Evolutionary conservation across 2,113 vertebrate genomes (phyloP).

Genomic region (Ceuthmochares aereus): DNA sequence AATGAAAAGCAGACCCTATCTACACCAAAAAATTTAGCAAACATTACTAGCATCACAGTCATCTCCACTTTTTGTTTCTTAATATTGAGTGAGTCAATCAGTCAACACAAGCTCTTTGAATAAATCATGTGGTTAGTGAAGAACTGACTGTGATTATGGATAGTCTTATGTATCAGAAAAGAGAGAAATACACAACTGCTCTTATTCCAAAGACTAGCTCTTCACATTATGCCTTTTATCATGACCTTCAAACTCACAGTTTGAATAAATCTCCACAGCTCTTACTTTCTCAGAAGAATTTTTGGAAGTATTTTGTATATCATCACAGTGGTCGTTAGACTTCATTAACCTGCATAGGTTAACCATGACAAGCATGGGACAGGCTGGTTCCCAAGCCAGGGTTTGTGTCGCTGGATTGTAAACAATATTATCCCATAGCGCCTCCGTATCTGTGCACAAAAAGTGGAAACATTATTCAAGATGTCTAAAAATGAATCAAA

Average conservation of each 20-base stretch:
- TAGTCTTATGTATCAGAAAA: neutral
- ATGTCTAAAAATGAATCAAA: neutral
- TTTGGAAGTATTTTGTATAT: slow-evolving; percentile 75
- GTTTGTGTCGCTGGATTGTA: slow-evolving; percentile 79
- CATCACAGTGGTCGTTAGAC: slow-evolving; percentile 63
- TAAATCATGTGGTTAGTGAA: neutral
- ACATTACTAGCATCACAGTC: slow-evolving; percentile 2
- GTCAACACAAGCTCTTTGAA: neutral
- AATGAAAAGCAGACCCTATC: slow-evolving; percentile 38
- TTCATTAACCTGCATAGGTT: slow-evolving; percentile 76
- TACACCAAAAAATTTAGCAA: slow-evolving; percentile 18
- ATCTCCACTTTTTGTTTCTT: slow-evolving; percentile 26
- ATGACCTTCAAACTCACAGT: neutral
- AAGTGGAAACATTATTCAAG: neutral
- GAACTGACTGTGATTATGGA: neutral
- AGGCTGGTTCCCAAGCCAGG: slow-evolving; percentile 82
- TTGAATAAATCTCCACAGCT: neutral
- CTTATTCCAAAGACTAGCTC: neutral
- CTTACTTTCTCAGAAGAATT: slow-evolving; percentile 77
- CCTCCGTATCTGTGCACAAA: slow-evolving; percentile 74
- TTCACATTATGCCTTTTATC: neutral
- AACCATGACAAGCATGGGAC: slow-evolving; percentile 74
- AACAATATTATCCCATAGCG: slow-evolving; percentile 82
- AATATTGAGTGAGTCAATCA: neutral
- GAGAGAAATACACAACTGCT: neutral